phyloP scores from a whole-genome alignment of 2,888 invertebrate species.

The Tetranychus piercei region DNA sequence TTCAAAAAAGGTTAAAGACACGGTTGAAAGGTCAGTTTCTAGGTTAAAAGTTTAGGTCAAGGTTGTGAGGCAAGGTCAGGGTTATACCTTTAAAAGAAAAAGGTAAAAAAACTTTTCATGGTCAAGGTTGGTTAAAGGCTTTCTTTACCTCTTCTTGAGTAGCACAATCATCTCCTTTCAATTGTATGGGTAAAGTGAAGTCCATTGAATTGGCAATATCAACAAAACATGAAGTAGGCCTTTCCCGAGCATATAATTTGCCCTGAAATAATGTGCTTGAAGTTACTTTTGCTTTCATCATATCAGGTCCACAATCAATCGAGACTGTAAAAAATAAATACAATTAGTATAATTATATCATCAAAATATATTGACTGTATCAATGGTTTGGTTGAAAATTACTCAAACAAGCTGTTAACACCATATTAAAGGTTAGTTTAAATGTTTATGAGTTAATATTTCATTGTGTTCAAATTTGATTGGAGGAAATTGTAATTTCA shows the following conservation, averaged over 20 bases:
- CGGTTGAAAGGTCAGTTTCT: neutral
- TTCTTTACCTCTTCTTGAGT: slow-evolving; percentile 24
- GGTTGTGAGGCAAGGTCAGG: neutral
- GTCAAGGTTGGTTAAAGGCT: neutral
- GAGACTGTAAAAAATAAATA: slow-evolving; percentile 21
- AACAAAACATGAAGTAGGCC: slow-evolving; percentile 23
- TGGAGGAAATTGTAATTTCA: no score
- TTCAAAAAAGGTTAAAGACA: neutral
- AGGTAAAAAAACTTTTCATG: neutral
- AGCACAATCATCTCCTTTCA: slow-evolving; percentile 25
- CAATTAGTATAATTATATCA: neutral
- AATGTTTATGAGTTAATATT: no score
- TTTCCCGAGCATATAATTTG: slow-evolving; percentile 25
- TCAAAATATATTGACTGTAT: no score
- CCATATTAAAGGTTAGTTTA: no score
- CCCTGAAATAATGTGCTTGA: slow-evolving; percentile 26
- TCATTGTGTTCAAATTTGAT: no score
- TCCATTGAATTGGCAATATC: slow-evolving; percentile 24
- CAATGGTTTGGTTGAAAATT: no score
- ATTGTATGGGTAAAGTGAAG: slow-evolving; percentile 24
- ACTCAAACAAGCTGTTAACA: no score
- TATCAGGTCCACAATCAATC: slow-evolving; percentile 23
- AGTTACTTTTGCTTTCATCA: slow-evolving; percentile 24
- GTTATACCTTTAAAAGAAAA: neutral
- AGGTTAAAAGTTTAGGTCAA: neutral